A percentile compares a stretch with the other conserved stretches of the same genome.
These are phyloP conservation scores for Ceriagrion tenellum DNA, from an alignment of 2,888 invertebrate genomes.

Conservation along the genomic window DNA sequence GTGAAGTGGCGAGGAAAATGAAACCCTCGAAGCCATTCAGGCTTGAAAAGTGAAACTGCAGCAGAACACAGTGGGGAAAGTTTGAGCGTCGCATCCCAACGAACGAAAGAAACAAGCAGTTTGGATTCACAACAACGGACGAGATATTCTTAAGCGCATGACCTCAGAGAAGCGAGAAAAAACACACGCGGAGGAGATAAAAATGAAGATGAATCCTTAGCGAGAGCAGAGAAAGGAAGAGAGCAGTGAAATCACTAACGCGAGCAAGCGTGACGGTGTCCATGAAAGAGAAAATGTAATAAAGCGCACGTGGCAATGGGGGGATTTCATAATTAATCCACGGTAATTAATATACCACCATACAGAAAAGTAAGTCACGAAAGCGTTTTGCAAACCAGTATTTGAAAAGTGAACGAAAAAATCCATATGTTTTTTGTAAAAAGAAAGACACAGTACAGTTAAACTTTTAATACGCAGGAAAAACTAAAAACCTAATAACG, in stretches of 20 bases:
- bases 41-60: slow-evolving; percentile 28
- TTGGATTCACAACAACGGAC: background rate
- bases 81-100: background rate
- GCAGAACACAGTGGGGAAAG: background rate
- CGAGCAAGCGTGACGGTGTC: background rate
- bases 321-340: too few relatives aligned
- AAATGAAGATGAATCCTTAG: background rate
- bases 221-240: background rate
- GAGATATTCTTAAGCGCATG: background rate
- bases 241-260: background rate
- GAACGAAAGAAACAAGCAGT: background rate
- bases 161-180: background rate
- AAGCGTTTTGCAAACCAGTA: too few relatives aligned
- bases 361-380: too few relatives aligned
- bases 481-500: too few relatives aligned
- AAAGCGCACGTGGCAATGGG: background rate
- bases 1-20: background rate
- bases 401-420: too few relatives aligned
- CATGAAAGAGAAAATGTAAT: background rate
- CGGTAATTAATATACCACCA: too few relatives aligned
- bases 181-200: background rate
- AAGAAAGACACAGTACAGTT: too few relatives aligned
- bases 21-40: background rate
- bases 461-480: too few relatives aligned
- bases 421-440: too few relatives aligned